Evolutionary conservation across 2,113 vertebrate genomes (phyloP).

Genomic region (Scatophagus argus): DNA sequence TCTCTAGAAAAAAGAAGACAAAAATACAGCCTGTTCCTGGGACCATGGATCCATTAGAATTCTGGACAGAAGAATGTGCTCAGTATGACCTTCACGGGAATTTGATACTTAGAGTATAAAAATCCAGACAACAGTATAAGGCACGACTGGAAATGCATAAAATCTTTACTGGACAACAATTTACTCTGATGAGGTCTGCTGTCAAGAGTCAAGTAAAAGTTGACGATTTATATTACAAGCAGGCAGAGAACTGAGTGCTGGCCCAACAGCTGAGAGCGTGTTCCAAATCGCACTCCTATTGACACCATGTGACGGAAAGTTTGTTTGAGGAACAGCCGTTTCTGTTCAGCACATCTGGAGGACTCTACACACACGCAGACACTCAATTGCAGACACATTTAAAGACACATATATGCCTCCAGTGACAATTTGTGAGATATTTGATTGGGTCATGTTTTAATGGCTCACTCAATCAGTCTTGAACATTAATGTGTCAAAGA

Average conservation of each 20-base stretch:
- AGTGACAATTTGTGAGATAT: conserved; percentile 27
- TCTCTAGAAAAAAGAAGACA: not conserved
- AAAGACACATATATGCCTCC: not conserved
- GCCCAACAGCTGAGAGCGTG: conserved; percentile 1
- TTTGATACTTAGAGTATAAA: not conserved
- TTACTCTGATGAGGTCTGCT: conserved; percentile 4
- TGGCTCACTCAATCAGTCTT: conserved; percentile 16
- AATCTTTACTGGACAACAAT: not conserved
- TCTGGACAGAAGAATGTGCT: not conserved
- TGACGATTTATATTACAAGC: not conserved
- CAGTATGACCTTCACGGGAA: not conserved
- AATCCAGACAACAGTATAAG: not conserved
- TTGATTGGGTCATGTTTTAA: conserved; percentile 11
- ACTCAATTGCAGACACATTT: not conserved
- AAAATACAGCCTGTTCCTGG: not conserved
- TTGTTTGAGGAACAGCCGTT: conserved; percentile 27
- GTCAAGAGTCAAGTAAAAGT: conserved; percentile 1
- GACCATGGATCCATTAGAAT: not conserved
- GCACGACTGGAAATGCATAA: not conserved
- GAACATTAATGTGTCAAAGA: conserved; percentile 49
- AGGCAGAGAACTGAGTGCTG: not conserved
- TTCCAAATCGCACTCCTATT: conserved; percentile 11
- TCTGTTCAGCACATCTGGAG: conserved; percentile 37
- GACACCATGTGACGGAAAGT: conserved; percentile 20
- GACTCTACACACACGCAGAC: not conserved